Conservation (phyloP, 2,113 vertebrate species). For the Campylomormyrus numenius region DNA sequence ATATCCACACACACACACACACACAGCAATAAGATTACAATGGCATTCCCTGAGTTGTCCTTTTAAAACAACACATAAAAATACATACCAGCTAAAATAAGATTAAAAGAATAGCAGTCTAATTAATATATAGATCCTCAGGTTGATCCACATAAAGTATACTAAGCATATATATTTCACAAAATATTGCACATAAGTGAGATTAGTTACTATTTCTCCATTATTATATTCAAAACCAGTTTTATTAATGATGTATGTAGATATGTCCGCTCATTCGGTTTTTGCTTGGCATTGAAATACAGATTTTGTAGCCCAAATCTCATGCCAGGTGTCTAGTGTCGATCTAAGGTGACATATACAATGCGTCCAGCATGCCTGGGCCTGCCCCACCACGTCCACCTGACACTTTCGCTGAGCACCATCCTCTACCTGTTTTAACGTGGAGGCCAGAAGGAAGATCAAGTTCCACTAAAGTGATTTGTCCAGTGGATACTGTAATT, state of each 20-base stretch:
- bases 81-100: not conserved
- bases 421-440: constrained; percentile 6
- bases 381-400: constrained; percentile 13
- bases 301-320: not conserved
- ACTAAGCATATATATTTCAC: not conserved
- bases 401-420: constrained; percentile 17
- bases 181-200: not conserved
- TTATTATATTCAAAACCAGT: not conserved
- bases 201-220: not conserved
- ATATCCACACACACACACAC: not conserved
- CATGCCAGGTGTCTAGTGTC: not conserved
- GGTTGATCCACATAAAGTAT: not conserved
- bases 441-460: constrained; percentile 10
- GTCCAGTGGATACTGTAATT: constrained; percentile 19
- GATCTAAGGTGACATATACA: not conserved
- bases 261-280: not conserved
- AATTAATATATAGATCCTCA: not conserved
- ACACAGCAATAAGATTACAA: not conserved
- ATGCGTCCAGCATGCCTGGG: constrained; percentile 9
- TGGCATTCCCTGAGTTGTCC: not conserved
- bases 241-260: not conserved
- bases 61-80: not conserved
- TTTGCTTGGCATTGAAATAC: not conserved
- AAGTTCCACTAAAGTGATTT: constrained; percentile 20
- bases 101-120: not conserved